phyloP scores from a whole-genome alignment of 2,888 invertebrate genomes.

The Deroplatys truncata region DNA sequence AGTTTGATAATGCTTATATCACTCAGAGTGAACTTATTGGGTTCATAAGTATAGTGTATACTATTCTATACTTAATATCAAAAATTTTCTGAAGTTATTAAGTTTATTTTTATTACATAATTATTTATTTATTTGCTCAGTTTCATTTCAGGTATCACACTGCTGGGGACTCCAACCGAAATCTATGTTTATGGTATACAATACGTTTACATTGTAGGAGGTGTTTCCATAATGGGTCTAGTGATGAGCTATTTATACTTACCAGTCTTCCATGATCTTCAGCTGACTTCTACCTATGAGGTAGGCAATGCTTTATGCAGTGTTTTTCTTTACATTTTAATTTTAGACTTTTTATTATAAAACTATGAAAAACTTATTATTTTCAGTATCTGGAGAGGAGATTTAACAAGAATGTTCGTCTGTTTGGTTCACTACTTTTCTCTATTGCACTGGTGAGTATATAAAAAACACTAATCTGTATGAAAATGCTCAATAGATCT shows the following conservation, averaged over 20 bases:
- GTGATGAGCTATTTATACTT: conserved; percentile 64
- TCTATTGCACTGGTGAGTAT: conserved; percentile 62
- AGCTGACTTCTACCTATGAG: conserved; percentile 76
- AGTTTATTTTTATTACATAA: neutral
- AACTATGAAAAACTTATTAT: neutral
- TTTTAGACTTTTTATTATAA: neutral
- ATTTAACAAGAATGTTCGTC: conserved; percentile 58
- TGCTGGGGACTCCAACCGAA: conserved; percentile 75
- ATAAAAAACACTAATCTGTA: neutral
- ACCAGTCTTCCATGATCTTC: conserved; percentile 69
- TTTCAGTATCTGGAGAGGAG: conserved; percentile 31
- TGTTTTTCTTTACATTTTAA: neutral
- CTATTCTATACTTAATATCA: neutral
- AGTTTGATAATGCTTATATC: too few relatives aligned
- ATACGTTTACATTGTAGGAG: conserved; percentile 62
- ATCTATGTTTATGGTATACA: conserved; percentile 78
- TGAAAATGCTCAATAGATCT: too few relatives aligned
- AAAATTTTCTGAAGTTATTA: neutral
- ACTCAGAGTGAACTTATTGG: too few relatives aligned
- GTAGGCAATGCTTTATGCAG: conserved; percentile 42
- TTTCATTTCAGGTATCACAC: conserved; percentile 72
- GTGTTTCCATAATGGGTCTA: conserved; percentile 61
- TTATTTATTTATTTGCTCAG: conserved; percentile 42
- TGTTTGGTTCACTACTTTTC: conserved; percentile 67
- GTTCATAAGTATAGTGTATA: neutral